These are phyloP conservation scores for Panthera uncia DNA, from an alignment of 2,113 vertebrate species.

Conservation along the genomic window DNA sequence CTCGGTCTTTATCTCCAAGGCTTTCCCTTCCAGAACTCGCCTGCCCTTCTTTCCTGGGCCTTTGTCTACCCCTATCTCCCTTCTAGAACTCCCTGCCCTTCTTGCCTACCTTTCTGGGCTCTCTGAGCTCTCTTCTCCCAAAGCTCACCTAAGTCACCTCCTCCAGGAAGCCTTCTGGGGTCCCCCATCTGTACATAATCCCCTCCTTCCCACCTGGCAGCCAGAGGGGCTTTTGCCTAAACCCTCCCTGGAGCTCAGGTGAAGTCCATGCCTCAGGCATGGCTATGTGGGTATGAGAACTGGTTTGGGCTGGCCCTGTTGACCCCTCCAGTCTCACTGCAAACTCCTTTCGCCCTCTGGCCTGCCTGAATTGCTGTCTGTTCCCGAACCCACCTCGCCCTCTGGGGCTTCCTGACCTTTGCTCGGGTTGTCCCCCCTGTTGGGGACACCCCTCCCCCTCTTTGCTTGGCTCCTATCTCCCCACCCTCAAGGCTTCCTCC, in stretches of 20 bases:
- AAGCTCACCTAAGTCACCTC: background rate
- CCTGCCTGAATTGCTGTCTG: background rate
- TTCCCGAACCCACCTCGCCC: background rate
- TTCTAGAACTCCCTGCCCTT: background rate
- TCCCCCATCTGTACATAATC: background rate
- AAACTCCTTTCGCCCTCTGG: background rate
- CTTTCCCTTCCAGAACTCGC: background rate
- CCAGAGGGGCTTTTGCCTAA: background rate
- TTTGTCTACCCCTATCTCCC: background rate
- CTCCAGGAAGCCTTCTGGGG: background rate
- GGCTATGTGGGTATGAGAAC: background rate
- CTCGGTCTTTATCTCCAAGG: background rate
- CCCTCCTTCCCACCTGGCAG: background rate
- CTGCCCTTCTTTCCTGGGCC: background rate
- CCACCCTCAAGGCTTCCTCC: background rate
- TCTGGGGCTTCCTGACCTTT: background rate
- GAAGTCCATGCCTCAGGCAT: accelerated
- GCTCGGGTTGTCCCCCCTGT: background rate
- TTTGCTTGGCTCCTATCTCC: background rate
- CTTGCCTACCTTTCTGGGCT: background rate
- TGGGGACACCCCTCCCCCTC: background rate
- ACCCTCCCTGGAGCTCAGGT: background rate
- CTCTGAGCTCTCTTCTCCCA: background rate
- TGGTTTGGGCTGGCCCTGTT: too few species aligned
- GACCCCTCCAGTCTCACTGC: accelerated